phyloP scores from a whole-genome alignment of 2,888 invertebrate species.

The Falcaria lacertinaria region DNA sequence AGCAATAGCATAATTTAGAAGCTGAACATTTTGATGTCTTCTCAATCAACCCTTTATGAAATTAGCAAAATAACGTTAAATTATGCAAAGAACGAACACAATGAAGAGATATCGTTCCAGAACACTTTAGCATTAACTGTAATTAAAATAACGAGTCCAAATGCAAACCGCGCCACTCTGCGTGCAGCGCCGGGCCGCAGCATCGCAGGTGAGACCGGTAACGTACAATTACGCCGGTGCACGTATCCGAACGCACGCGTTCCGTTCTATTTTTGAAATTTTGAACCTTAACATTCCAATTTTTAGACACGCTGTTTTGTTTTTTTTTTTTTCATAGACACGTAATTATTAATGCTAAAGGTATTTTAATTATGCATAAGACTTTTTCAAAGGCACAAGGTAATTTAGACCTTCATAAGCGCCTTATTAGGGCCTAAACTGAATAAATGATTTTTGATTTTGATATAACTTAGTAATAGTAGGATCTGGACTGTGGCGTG shows the following conservation, averaged over 20 bases:
- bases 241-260: conserved; percentile 39
- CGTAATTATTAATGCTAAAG: too few species aligned
- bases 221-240: conserved; percentile 36
- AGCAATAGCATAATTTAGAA: too few species aligned
- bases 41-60: background rate
- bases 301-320: too few species aligned
- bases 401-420: too few species aligned
- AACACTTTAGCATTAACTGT: background rate
- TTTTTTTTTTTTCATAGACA: too few species aligned
- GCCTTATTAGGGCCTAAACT: too few species aligned
- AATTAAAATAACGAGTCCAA: conserved; percentile 21
- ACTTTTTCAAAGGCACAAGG: too few species aligned
- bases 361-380: too few species aligned
- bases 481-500: too few species aligned
- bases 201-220: conserved; percentile 41
- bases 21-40: too few species aligned
- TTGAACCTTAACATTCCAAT: conserved; percentile 30
- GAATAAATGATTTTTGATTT: too few species aligned
- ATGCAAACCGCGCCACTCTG: conserved; percentile 39
- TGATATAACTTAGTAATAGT: too few species aligned
- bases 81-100: background rate
- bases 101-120: background rate
- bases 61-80: background rate
- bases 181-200: conserved; percentile 45
- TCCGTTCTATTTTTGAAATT: conserved; percentile 50